phyloP scores from a whole-genome alignment of 2,113 vertebrate species.

The Urocynchramus pylzowi region DNA sequence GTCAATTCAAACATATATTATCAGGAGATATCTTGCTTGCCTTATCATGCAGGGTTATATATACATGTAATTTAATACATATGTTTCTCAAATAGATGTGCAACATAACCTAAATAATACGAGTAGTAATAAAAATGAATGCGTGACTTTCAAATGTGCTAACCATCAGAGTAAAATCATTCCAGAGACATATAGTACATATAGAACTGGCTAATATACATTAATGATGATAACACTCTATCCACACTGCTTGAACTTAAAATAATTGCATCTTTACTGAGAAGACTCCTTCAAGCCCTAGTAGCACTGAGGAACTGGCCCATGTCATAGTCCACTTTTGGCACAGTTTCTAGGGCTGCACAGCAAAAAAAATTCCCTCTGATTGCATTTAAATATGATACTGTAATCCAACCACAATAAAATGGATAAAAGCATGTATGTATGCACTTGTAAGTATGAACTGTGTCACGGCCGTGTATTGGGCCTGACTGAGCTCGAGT shows the following conservation, averaged over 20 bases:
- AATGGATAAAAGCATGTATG: neutral
- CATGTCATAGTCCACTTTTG: neutral
- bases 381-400: neutral
- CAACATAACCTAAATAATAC: neutral
- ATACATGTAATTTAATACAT: neutral
- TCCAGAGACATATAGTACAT: neutral
- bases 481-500: too few species aligned
- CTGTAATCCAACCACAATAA: neutral
- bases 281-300: neutral
- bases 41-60: neutral
- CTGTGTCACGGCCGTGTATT: neutral
- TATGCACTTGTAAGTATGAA: neutral
- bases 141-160: neutral
- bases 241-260: neutral
- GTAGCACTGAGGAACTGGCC: neutral
- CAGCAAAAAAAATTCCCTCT: neutral
- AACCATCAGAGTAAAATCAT: neutral
- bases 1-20: neutral
- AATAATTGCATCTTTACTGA: neutral
- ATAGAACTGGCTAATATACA: neutral
- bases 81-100: neutral
- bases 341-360: neutral
- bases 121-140: neutral
- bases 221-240: neutral
- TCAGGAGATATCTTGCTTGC: neutral